Evolutionary conservation across 1,140 invertebrate genomes (phyloP).

Genomic region (Homarus americanus): DNA sequence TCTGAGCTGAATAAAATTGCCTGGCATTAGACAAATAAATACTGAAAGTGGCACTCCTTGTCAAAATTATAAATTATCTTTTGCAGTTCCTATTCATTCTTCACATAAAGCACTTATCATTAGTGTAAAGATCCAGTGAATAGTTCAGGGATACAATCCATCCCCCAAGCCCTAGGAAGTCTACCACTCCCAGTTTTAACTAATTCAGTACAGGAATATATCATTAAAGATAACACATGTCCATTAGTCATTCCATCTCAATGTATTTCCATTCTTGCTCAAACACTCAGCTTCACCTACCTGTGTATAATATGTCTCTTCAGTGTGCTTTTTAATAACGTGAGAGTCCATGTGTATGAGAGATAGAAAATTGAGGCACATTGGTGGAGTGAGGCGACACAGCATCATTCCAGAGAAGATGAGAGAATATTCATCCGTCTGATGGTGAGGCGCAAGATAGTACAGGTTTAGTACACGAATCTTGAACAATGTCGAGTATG

Average conservation of each 20-base stretch:
- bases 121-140: too few relatives aligned
- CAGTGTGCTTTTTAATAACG: slow-evolving; percentile 88
- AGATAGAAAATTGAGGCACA: slow-evolving; percentile 98
- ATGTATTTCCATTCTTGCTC: background rate
- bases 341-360: slow-evolving; percentile 99
- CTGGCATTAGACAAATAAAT: too few relatives aligned
- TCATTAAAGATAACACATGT: too few relatives aligned
- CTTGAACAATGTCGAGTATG: slow-evolving; percentile 98
- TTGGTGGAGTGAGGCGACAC: slow-evolving; percentile 96
- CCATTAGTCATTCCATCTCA: background rate
- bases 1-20: too few relatives aligned
- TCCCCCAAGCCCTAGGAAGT: too few relatives aligned
- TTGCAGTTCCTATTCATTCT: too few relatives aligned
- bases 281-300: slow-evolving; percentile 79
- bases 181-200: too few relatives aligned
- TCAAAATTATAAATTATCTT: too few relatives aligned
- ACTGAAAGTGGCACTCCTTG: too few relatives aligned
- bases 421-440: slow-evolving; percentile 98
- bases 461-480: slow-evolving; percentile 98
- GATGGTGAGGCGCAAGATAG: slow-evolving; percentile 97
- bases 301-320: slow-evolving; percentile 93
- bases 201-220: too few relatives aligned
- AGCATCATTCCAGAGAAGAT: slow-evolving; percentile 96
- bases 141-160: too few relatives aligned
- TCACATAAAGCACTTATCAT: too few relatives aligned